Conservation (phyloP, 1,140 invertebrate genomes). For the Apocrypta bakeri region DNA sequence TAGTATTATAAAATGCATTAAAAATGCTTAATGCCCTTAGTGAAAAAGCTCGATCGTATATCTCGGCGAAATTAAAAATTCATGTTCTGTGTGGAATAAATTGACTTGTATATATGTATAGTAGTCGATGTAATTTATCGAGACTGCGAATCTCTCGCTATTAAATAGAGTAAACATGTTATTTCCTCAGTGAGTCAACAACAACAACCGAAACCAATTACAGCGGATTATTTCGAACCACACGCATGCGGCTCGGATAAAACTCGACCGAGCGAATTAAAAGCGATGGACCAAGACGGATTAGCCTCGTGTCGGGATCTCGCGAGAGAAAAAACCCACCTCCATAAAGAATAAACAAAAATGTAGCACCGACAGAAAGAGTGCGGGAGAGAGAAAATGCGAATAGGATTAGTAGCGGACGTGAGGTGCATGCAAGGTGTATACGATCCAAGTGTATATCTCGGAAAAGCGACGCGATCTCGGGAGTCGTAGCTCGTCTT, state of each 20-base stretch:
- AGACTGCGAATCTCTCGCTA: background rate
- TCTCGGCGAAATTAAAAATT: background rate
- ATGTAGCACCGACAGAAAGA: constrained; percentile 3
- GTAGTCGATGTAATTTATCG: background rate
- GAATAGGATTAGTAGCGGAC: constrained; percentile 21
- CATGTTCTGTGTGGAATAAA: no score
- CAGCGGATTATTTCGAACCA: no score
- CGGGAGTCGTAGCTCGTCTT: background rate
- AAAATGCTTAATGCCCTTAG: background rate
- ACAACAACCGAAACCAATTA: no score
- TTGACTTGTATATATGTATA: background rate
- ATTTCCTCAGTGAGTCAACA: no score
- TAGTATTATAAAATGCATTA: background rate
- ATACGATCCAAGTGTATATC: background rate
- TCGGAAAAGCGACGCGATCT: background rate
- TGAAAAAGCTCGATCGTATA: background rate
- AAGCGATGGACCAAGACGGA: no score
- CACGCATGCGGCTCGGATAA: no score
- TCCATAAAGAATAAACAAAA: background rate
- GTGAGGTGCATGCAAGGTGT: constrained; percentile 11
- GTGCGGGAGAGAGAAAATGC: background rate
- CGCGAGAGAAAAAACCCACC: background rate
- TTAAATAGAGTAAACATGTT: background rate
- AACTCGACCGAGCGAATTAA: background rate
- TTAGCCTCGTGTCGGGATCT: no score